Percentiles rank a stretch among this genome's conserved stretches.
Conservation (phyloP, 1,140 invertebrate genomes). For the Mesaphorura yosii region DNA sequence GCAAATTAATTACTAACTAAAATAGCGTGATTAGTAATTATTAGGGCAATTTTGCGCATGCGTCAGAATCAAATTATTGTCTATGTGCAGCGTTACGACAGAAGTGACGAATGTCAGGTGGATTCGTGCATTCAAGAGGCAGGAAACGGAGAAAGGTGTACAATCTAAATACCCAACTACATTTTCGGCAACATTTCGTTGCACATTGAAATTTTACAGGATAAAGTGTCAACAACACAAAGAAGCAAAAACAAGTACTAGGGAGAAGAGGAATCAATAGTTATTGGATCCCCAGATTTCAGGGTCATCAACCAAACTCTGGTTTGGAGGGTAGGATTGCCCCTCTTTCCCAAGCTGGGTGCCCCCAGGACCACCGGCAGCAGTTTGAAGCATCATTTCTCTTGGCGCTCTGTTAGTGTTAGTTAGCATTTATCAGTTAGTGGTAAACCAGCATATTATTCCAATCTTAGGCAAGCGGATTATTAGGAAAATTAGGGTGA, state of each 20-base stretch:
- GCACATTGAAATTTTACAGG: no score
- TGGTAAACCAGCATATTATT: no score
- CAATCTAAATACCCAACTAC: no score
- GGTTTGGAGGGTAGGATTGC: constrained; percentile 26
- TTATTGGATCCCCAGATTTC: constrained; percentile 31
- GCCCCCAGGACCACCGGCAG: constrained; percentile 17
- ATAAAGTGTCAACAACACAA: no score
- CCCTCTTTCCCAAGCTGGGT: constrained; percentile 17
- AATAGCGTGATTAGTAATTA: not conserved
- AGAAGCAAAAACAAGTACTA: not conserved
- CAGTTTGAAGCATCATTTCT: constrained; percentile 29
- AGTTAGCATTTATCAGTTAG: no score
- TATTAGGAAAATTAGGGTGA: no score
- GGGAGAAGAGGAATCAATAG: constrained; percentile 17
- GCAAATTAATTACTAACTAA: not conserved
- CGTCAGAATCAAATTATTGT: not conserved
- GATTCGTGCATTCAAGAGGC: not conserved
- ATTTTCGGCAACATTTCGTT: no score
- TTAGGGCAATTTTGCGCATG: not conserved
- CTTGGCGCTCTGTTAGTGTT: constrained; percentile 27
- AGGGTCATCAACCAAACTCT: constrained; percentile 30
- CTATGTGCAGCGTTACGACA: not conserved
- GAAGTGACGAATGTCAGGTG: not conserved
- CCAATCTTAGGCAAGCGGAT: not conserved
- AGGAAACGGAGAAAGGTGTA: no score